A percentile compares a stretch with the other conserved stretches of the same genome.
Evolutionary conservation across 2,113 vertebrate species (phyloP).

Genomic region (Phrynocephalus versicolor): DNA sequence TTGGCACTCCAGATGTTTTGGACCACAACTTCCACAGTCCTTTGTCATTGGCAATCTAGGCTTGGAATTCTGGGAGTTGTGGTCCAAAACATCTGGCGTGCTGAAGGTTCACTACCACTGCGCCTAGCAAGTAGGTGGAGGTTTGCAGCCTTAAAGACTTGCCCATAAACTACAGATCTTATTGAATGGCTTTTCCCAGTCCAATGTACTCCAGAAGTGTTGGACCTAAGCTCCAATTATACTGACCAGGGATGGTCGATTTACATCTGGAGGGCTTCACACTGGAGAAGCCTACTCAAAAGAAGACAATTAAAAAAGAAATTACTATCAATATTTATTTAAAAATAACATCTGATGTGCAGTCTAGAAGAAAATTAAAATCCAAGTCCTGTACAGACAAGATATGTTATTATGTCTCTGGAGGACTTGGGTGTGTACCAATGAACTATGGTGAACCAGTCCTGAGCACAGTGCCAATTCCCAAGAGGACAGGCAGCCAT

Average conservation of each 20-base stretch:
- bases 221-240: too few relatives aligned
- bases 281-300: not conserved
- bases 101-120: too few relatives aligned
- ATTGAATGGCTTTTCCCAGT: not conserved
- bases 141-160: not conserved
- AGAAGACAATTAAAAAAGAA: not conserved
- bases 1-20: too few relatives aligned
- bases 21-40: too few relatives aligned
- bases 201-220: too few relatives aligned
- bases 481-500: not conserved
- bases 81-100: too few relatives aligned
- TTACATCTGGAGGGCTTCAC: too few relatives aligned
- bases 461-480: not conserved
- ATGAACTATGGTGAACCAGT: not conserved
- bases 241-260: too few relatives aligned
- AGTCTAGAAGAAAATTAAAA: not conserved
- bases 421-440: conserved; percentile 8
- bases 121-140: not conserved
- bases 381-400: conserved; percentile 10
- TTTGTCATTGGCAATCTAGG: too few relatives aligned
- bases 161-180: not conserved
- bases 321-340: not conserved
- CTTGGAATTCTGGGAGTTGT: too few relatives aligned
- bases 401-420: not conserved
- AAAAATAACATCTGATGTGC: not conserved